Evolutionary conservation across 2,113 vertebrate genomes (phyloP).

Genomic region (Corythaeola cristata): DNA sequence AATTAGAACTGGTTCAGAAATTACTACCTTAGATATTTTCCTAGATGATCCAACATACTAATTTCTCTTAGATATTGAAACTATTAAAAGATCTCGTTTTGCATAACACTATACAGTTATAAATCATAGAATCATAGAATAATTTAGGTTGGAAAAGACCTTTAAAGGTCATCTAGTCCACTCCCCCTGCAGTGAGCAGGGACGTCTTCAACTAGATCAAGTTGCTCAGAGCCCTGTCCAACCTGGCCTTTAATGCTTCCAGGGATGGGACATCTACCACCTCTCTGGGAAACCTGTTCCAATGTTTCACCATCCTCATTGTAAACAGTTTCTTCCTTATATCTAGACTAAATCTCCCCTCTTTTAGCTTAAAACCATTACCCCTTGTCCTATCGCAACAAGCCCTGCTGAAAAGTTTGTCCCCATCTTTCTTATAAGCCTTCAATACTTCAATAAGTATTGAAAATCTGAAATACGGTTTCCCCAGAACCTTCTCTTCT

Average conservation of each 20-base stretch:
- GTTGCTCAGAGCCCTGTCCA: neutral
- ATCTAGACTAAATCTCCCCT: no score
- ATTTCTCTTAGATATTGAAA: neutral
- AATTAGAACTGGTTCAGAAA: neutral
- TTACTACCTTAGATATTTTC: neutral
- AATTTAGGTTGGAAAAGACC: neutral
- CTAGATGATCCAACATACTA: neutral
- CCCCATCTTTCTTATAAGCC: no score
- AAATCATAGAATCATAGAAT: neutral
- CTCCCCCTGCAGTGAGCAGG: accelerated
- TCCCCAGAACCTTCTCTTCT: neutral
- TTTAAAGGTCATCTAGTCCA: neutral
- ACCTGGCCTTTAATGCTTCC: neutral
- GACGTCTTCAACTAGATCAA: neutral
- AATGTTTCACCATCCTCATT: neutral
- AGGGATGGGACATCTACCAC: neutral
- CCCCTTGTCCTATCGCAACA: no score
- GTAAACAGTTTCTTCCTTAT: no score
- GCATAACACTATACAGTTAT: neutral
- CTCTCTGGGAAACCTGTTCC: neutral
- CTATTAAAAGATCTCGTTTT: neutral
- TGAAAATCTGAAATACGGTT: no score
- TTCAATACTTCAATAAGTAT: no score
- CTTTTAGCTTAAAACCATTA: no score
- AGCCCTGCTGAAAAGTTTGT: no score